A percentile compares a stretch with the other conserved stretches of the same genome.
Evolutionary conservation across 2,113 vertebrate species (phyloP).

Genomic region (Hemiprocne comata): DNA sequence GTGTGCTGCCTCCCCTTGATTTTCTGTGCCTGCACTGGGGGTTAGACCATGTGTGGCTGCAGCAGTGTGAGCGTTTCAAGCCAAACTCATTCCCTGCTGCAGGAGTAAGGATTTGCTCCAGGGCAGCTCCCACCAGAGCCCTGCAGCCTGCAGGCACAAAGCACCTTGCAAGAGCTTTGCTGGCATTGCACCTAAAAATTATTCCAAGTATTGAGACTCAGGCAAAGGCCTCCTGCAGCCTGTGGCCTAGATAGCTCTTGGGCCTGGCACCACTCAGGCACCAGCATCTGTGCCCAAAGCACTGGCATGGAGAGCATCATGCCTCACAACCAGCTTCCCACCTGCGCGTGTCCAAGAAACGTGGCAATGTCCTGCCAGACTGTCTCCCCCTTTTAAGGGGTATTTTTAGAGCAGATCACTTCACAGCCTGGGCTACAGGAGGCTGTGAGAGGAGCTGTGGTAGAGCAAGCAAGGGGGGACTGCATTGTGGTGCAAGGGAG

Average conservation of each 20-base stretch:
- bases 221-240: not conserved
- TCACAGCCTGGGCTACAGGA: not conserved
- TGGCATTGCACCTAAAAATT: not conserved
- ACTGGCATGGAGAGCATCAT: not conserved
- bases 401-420: not conserved
- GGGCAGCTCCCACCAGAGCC: not conserved
- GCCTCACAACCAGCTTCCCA: not conserved
- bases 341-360: not conserved
- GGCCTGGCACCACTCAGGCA: not conserved
- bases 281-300: not conserved
- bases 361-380: not conserved
- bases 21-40: not conserved
- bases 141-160: not conserved
- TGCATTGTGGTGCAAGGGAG: not conserved
- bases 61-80: not conserved
- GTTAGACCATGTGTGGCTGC: accelerated
- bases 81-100: not conserved
- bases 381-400: not conserved
- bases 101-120: not conserved
- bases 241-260: slow-evolving; percentile 15
- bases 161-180: not conserved
- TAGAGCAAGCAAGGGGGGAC: not conserved
- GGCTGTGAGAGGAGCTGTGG: not conserved
- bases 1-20: not conserved
- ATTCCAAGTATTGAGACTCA: not conserved